Conservation (phyloP, 2,113 vertebrate species). For the Pachycephala philippinensis region DNA sequence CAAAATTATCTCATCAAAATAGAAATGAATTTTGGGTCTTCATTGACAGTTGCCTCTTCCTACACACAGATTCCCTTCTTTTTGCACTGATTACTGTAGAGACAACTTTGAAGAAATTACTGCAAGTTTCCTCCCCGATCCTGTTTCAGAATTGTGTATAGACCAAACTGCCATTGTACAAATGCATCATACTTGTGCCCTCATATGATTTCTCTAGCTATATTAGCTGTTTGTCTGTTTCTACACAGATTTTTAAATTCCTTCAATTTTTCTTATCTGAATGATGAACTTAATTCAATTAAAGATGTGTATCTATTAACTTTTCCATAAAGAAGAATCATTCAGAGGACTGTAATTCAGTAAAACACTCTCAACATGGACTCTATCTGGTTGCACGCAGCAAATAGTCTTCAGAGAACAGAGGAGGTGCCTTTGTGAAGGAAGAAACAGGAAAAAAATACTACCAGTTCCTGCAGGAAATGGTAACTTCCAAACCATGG, state of each 20-base stretch:
- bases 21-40: background rate
- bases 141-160: background rate
- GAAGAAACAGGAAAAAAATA: background rate
- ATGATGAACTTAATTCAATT: background rate
- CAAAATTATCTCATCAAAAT: background rate
- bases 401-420: background rate
- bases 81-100: background rate
- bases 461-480: background rate
- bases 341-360: background rate
- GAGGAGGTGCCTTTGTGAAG: background rate
- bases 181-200: background rate
- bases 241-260: background rate
- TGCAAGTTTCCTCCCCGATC: background rate
- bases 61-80: background rate
- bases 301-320: background rate
- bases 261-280: background rate
- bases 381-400: background rate
- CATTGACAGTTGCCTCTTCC: background rate
- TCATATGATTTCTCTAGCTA: background rate
- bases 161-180: background rate
- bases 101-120: background rate
- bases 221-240: background rate
- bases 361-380: background rate
- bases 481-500: background rate
- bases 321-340: background rate